Base-by-base conservation (phyloP, 2,797 vertebrate genomes). In the Decapterus maruadsi region DNA sequence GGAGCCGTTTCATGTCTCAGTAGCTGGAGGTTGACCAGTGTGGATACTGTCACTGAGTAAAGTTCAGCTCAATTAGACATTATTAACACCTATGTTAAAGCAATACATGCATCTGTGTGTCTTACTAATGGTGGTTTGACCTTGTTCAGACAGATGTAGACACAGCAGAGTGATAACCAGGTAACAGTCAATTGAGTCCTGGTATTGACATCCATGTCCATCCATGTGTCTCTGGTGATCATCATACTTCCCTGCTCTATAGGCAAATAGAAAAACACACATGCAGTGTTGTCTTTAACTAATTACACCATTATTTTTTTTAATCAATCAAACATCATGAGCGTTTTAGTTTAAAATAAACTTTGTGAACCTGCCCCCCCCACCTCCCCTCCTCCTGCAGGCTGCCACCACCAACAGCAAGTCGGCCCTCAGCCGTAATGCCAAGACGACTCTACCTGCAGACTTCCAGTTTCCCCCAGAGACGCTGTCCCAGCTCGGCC, bases 391-490 rank as follows among this genome's bases (percentile, higher is more conserved):
- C n/a, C n/a, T n/a, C n/a, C 56, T 72, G 94, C 84, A 99, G 98
- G 96, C 95, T n/a, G 88, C 96, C 50, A 95, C 92, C 10, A 95
- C 94, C 14, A 92, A 96, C 82, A 86, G 78, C 81, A 98, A 96
- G 87, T 95, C 96, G 4, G 95, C 95, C 40, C 93, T 97, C 78
- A 96, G 93, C 78, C 95, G 90, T 3, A 88, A 88, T 64, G 97
- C 92, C 93, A 95, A 94, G 75, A 97, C 96, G 2, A 98, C 96
- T 0, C 94, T 99, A 12, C 98, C 98, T 0, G 42, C 90, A 2
- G 97, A 98, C 80, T 99, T 99, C 93, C 94, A 95, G 90, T 99
- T 98, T 43, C 88, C 96, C 1, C 94, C 95, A 8, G 83, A 93
- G 55, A 92, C 82, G 8, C 88, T 99, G 2, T 90, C 94, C 19